A percentile compares a stretch with the other conserved stretches of the same genome.
Conservation (phyloP, 2,888 invertebrate species). For the Dasysyrphus tricinctus region DNA sequence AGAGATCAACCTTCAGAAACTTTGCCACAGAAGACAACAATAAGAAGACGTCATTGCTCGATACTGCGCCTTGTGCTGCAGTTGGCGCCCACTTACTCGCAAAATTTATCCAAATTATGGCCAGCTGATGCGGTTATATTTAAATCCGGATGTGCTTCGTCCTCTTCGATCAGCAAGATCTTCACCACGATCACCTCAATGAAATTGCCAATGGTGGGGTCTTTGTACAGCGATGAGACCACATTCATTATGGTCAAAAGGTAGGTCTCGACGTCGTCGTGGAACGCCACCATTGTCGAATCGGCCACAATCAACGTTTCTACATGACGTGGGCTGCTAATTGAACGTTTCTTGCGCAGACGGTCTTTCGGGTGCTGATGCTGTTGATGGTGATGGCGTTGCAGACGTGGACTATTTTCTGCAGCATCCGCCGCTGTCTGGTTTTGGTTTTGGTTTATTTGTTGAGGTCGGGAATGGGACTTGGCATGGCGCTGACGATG, state of each 20-base stretch:
- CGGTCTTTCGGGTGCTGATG: constrained; percentile 52
- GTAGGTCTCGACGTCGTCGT: constrained; percentile 93
- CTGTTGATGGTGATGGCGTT: constrained; percentile 78
- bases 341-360: constrained; percentile 85
- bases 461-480: constrained; percentile 50
- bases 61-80: constrained; percentile 30
- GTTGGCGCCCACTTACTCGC: constrained; percentile 84
- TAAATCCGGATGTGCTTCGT: constrained; percentile 86
- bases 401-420: constrained; percentile 80
- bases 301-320: constrained; percentile 95
- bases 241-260: constrained; percentile 96
- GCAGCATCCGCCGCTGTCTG: constrained; percentile 72
- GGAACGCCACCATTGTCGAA: constrained; percentile 93
- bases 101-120: constrained; percentile 92
- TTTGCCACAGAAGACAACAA: constrained; percentile 16
- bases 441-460: constrained; percentile 66
- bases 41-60: neutral
- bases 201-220: constrained; percentile 94
- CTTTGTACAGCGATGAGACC: constrained; percentile 93
- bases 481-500: constrained; percentile 68
- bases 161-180: constrained; percentile 88
- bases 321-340: constrained; percentile 91
- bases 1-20: constrained; percentile 29
- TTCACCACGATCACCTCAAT: constrained; percentile 95
- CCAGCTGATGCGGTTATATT: constrained; percentile 93